Evolutionary conservation across 1,140 invertebrate genomes (phyloP).

Genomic region (Caenorhabditis brenneri): DNA sequence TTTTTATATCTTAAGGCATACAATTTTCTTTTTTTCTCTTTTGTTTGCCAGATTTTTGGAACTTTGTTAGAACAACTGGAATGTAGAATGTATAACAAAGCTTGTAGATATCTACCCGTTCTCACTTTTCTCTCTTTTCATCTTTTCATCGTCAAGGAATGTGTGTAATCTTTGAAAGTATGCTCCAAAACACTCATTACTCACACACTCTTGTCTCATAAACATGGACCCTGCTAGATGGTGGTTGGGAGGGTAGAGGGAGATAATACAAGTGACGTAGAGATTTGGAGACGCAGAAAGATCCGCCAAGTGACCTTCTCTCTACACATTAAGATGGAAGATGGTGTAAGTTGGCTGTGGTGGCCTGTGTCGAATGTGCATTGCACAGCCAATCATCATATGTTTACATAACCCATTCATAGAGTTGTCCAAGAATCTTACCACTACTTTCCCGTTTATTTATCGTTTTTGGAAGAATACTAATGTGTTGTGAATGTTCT

Average conservation of each 20-base stretch:
- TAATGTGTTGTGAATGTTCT: no score
- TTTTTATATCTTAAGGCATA: no score
- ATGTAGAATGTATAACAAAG: background rate
- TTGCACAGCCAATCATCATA: background rate
- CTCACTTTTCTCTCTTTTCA: background rate
- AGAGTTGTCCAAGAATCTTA: conserved; percentile 7
- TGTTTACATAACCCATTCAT: conserved; percentile 39
- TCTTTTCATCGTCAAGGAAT: background rate
- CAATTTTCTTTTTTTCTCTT: no score
- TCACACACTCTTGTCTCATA: conserved; percentile 36
- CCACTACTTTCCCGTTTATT: background rate
- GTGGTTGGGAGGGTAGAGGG: background rate
- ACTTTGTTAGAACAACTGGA: background rate
- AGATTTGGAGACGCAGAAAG: background rate
- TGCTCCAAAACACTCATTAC: conserved; percentile 38
- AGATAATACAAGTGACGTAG: background rate
- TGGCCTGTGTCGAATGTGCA: background rate
- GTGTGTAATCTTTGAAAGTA: conserved; percentile 35
- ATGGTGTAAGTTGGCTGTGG: conserved; percentile 24
- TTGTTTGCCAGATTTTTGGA: background rate
- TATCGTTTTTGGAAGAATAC: no score
- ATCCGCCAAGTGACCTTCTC: conserved; percentile 16
- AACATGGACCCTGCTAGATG: background rate
- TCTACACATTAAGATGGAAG: background rate
- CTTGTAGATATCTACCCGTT: background rate